Evolutionary conservation across 2,797 vertebrate genomes (phyloP).

Genomic region (Saxicola maurus): DNA sequence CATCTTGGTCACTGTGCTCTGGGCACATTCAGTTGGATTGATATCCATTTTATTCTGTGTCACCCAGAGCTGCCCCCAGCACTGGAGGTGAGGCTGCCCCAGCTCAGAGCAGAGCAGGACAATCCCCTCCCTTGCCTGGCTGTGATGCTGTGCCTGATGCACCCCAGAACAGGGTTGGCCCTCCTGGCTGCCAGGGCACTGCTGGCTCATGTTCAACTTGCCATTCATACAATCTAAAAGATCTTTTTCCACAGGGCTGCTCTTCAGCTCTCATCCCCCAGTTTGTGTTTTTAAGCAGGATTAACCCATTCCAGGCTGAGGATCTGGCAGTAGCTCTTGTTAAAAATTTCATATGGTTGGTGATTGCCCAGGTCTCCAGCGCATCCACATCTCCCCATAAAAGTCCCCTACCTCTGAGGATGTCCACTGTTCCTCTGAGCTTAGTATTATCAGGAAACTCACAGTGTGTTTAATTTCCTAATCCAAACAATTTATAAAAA

Average conservation of each 20-base stretch:
- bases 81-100: rapidly evolving
- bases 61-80: not conserved
- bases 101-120: not conserved
- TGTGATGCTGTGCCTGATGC: not conserved
- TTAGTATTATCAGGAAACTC: not conserved
- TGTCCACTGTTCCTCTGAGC: not conserved
- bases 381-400: not conserved
- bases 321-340: not conserved
- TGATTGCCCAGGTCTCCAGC: not conserved
- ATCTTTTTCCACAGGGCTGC: not conserved
- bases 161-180: rapidly evolving
- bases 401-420: not conserved
- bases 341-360: not conserved
- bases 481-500: not conserved
- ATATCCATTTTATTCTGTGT: not conserved
- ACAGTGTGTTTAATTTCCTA: not conserved
- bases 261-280: not conserved
- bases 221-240: rapidly evolving
- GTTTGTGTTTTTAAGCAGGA: not conserved
- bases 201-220: not conserved
- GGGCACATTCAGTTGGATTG: not conserved
- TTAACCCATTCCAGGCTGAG: rapidly evolving
- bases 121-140: rapidly evolving
- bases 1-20: not conserved
- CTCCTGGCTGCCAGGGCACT: not conserved